Percentiles rank a stretch among this genome's conserved stretches.
Evolutionary conservation across 2,888 invertebrate species (phyloP).

Genomic region (Gnatocerus cornutus): DNA sequence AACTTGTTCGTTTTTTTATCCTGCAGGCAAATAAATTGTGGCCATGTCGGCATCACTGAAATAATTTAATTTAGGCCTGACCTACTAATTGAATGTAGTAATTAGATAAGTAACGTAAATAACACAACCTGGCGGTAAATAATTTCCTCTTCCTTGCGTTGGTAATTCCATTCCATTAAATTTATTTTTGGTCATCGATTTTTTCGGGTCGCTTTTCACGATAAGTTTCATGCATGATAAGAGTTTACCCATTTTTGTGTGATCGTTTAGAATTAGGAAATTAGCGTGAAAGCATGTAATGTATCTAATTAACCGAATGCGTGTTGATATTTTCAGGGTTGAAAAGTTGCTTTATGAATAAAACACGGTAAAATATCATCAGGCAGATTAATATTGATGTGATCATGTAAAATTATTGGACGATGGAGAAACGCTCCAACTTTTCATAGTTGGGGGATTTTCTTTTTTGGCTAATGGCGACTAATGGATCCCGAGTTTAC

Average conservation of each 20-base stretch:
- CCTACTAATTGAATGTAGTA: too few relatives aligned
- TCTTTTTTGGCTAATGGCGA: slow-evolving; percentile 14
- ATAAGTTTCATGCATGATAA: neutral
- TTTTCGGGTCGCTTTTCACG: too few relatives aligned
- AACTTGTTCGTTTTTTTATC: too few relatives aligned
- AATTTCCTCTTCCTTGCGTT: neutral
- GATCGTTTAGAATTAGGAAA: slow-evolving; percentile 19
- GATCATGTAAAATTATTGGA: neutral
- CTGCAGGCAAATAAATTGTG: too few relatives aligned
- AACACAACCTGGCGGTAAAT: too few relatives aligned
- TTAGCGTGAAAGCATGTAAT: slow-evolving; percentile 24
- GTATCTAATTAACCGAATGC: slow-evolving; percentile 22
- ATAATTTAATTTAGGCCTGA: too few relatives aligned
- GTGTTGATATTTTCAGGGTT: slow-evolving; percentile 14
- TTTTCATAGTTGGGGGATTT: neutral
- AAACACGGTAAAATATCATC: slow-evolving; percentile 1
- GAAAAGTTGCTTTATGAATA: slow-evolving; percentile 29
- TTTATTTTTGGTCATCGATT: neutral
- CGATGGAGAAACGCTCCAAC: neutral
- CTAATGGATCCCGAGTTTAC: slow-evolving; percentile 25
- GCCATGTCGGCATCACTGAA: too few relatives aligned
- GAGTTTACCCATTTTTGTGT: neutral
- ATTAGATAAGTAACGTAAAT: too few relatives aligned
- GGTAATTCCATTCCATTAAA: neutral
- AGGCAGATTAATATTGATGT: slow-evolving; percentile 5